Base-by-base conservation (phyloP, 2,113 vertebrate genomes). In the Hippopotamus amphibius region DNA sequence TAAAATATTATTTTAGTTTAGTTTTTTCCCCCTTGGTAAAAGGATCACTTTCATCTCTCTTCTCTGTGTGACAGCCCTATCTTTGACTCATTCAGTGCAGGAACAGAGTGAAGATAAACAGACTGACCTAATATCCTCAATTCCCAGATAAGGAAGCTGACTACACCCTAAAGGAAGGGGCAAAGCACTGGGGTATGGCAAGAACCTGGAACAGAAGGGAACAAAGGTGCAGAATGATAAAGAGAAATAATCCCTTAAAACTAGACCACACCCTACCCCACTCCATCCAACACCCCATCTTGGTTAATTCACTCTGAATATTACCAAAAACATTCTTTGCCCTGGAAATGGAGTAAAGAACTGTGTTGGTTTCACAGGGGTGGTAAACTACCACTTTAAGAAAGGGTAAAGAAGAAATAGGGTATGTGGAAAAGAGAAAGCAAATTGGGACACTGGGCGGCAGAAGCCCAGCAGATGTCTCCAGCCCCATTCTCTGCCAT, bases 181-280 rank as follows among this genome's bases (percentile, higher is more conserved):
- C 19, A 77, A 63, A 63, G 33, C 50, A 61, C 74, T 43, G 41
- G 12, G 17, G 28, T 53, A 33, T 4, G 37, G 8, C 7, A 55
- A 68, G 61, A 21, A 5, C 72, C 15, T 41, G 33, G 53, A 48
- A 50, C 19, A 59, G 41, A 85, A 86, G 22, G 48, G n/a, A 90
- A 48, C 17, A n/a, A 66, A 83, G 26, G n/a, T 7, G 33, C 15
- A 83, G 6, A n/a, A 12, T 33, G 79, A 88, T 71, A 69, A 92
- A 92, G 24, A 92, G 28, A 80, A 93, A 89, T 72, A 88, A 77
- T 46, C 11, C 48, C 10, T 87, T 91, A 76, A 81, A 72, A 41
- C 76, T 28, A 93, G 74, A 82, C 1, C 12, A 28, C 33, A 92
- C 19, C 0, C 21, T 81, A 22, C 14, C 8, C n/a, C 2, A 76